Percentiles rank a stretch among this genome's conserved stretches.
phyloP scores from a whole-genome alignment of 1,140 invertebrate species.

The Cydia splendana region DNA sequence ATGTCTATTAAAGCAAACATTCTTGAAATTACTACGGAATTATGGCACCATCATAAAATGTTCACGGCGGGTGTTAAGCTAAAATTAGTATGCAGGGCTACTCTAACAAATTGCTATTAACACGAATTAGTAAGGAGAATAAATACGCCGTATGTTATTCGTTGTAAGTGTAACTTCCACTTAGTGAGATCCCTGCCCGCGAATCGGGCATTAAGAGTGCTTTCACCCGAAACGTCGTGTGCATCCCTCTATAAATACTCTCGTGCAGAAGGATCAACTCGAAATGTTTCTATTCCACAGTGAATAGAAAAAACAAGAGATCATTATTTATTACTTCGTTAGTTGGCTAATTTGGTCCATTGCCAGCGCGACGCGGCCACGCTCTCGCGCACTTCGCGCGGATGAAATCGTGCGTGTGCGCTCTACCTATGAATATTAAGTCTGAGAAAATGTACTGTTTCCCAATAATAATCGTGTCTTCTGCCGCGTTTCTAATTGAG shows the following conservation, averaged over 20 bases:
- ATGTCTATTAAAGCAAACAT: slow-evolving; percentile 66
- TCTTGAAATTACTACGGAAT: slow-evolving; percentile 69
- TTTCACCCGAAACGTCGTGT: slow-evolving; percentile 75
- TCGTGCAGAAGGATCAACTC: slow-evolving; percentile 64
- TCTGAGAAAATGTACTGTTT: slow-evolving; percentile 20
- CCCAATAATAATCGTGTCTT: slow-evolving; percentile 12
- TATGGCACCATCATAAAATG: slow-evolving; percentile 72
- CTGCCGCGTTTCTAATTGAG: slow-evolving; percentile 2
- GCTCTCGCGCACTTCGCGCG: slow-evolving; percentile 61
- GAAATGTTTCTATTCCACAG: slow-evolving; percentile 70
- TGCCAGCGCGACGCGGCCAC: slow-evolving; percentile 64
- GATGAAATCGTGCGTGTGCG: slow-evolving; percentile 69
- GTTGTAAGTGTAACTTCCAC: slow-evolving; percentile 44
- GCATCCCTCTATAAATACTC: slow-evolving; percentile 73
- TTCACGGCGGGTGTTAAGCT: slow-evolving; percentile 66
- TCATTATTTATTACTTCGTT: slow-evolving; percentile 79
- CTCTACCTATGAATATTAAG: slow-evolving; percentile 60
- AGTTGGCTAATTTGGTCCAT: slow-evolving; percentile 77
- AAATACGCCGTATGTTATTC: slow-evolving; percentile 59
- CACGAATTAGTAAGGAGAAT: slow-evolving; percentile 56
- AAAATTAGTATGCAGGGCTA: slow-evolving; percentile 69
- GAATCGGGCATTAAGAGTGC: slow-evolving; percentile 73
- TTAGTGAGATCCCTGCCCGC: slow-evolving; percentile 57
- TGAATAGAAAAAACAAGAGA: slow-evolving; percentile 78
- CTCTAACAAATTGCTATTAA: slow-evolving; percentile 68